Base-by-base conservation (phyloP, 2,888 invertebrate species). In the Eilema sororculum region DNA sequence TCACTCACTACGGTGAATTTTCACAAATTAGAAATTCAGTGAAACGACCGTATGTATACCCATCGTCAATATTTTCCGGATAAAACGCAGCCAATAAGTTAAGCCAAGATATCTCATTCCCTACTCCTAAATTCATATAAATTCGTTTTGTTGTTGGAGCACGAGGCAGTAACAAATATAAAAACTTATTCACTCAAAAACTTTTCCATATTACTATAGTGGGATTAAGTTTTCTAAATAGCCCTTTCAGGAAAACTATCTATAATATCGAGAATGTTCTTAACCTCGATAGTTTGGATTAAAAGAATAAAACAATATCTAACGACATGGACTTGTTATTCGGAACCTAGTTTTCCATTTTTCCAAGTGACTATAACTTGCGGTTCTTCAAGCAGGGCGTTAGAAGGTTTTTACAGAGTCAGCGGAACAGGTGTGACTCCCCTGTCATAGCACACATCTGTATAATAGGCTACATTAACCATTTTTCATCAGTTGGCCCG, bases 161-260 rank as follows among this genome's bases (percentile, higher is more conserved):
- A 9, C n/a, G 52, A 52, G n/a, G 20, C 52, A 52, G 52, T 52
- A 52, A 52, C 20, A 52, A 52, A 52, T 52, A 52, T 52, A 52
- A 52, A 52, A 52, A 52, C 52, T 52, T 52, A 52, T n/a, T n/a
- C 52, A 52, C 52, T 52, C 52, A 6, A 52, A 46, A 52, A 52
- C 52, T 52, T 46, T 52, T n/a, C 52, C 52, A 52, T 52, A 52
- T n/a, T 52, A 52, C 52, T 20, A n/a, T n/a, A 52, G 52, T n/a
- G n/a, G n/a, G 20, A 52, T 46, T 20, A 52, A n/a, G n/a, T n/a
- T n/a, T 52, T 52, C 52, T 52, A n/a, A 52, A 52, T 52, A 52
- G 46, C 12, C 6, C 46, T 46, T 16, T 20, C 5, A n/a, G n/a
- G n/a, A 52, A 52, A 52, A n/a, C 8, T n/a, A 52, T 52, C 12